These are phyloP conservation scores for Sminthurinus aureus DNA, from an alignment of 2,888 invertebrate genomes.

Conservation along the genomic window DNA sequence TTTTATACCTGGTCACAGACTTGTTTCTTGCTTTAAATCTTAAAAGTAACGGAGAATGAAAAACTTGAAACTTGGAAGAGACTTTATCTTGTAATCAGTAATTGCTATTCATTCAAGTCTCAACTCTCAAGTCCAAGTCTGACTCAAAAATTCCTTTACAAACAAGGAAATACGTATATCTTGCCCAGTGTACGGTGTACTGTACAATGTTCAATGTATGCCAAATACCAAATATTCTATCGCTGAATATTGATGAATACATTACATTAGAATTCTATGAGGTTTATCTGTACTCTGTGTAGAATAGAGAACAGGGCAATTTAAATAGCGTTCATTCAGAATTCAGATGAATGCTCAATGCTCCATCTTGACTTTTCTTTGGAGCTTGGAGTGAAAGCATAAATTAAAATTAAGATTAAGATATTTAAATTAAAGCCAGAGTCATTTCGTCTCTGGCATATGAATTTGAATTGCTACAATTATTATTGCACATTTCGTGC, in stretches of 20 bases:
- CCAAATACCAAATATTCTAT: neutral
- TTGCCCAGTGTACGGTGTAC: neutral
- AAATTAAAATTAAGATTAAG: neutral
- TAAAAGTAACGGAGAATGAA: constrained; percentile 35
- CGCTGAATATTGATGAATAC: neutral
- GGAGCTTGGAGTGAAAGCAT: neutral
- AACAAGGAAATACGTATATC: neutral
- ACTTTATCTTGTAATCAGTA: constrained; percentile 9
- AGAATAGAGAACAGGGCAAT: neutral
- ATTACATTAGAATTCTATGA: neutral
- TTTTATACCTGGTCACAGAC: neutral
- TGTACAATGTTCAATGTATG: neutral
- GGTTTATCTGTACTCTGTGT: neutral
- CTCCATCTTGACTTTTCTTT: neutral
- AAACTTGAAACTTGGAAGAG: constrained; percentile 7
- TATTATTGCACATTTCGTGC: neutral
- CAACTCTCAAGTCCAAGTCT: neutral
- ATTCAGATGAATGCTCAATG: too few relatives aligned
- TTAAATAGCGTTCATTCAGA: neutral
- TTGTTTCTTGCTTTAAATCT: constrained; percentile 20
- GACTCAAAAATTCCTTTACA: neutral
- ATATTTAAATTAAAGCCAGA: neutral
- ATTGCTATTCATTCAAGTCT: constrained; percentile 5
- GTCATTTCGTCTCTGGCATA: neutral
- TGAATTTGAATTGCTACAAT: neutral